Evolutionary conservation across 2,797 vertebrate genomes (phyloP).

Genomic region (Syncerus caffer): DNA sequence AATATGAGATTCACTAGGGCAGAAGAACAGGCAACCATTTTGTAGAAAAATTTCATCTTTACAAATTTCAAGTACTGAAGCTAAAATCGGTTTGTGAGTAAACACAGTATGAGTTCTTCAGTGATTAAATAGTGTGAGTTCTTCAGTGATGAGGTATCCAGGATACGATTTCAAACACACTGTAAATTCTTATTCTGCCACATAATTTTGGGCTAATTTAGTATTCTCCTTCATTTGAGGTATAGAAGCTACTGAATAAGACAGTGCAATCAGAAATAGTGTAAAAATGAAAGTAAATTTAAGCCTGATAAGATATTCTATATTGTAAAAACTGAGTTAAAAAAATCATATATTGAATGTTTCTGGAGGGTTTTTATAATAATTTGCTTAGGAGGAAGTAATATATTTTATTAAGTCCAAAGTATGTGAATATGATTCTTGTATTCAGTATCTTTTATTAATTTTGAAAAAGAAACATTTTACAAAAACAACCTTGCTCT

Average conservation of each 20-base stretch:
- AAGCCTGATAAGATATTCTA: not conserved
- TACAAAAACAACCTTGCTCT: not conserved
- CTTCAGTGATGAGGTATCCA: not conserved
- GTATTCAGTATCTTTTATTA: slow-evolving; percentile 46
- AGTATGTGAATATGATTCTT: slow-evolving; percentile 48
- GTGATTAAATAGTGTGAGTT: not conserved
- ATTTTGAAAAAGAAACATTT: slow-evolving; percentile 21
- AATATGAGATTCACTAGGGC: not conserved
- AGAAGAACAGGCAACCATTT: not conserved
- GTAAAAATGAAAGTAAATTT: not conserved
- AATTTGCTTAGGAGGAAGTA: slow-evolving; percentile 13
- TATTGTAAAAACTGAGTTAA: not conserved
- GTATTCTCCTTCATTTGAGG: not conserved
- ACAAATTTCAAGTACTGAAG: not conserved
- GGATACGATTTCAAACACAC: not conserved
- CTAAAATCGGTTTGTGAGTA: not conserved
- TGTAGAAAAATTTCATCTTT: not conserved
- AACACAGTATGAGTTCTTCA: not conserved
- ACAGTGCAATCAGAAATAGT: not conserved
- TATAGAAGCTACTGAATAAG: not conserved
- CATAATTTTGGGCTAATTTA: not conserved
- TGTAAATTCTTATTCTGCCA: not conserved
- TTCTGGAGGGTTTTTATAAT: not conserved
- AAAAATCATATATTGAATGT: not conserved
- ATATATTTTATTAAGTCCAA: slow-evolving; percentile 22